Conservation (phyloP, 2,888 invertebrate species). For the Eudasyphora cyanicolor region DNA sequence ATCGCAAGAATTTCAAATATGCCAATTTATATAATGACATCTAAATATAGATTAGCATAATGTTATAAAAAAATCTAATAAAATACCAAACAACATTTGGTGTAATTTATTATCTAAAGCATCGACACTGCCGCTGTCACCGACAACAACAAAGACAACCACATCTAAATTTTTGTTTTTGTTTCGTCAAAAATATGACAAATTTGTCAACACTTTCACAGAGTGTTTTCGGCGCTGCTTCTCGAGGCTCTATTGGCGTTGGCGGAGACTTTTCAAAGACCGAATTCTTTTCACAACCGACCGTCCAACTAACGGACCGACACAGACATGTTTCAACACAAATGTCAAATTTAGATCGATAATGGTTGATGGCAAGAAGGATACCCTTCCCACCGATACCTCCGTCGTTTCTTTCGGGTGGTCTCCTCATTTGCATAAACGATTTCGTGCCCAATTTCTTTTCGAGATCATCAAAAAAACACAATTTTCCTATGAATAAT, state of each 20-base stretch:
- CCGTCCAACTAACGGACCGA: too few species aligned
- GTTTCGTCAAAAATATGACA: slow-evolving; percentile 29
- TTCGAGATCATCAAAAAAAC: not conserved
- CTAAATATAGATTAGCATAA: not conserved
- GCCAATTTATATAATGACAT: not conserved
- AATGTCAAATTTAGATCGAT: slow-evolving; percentile 45
- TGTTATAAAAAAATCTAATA: not conserved
- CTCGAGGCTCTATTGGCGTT: not conserved
- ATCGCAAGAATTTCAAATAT: not conserved
- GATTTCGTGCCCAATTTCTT: slow-evolving; percentile 21
- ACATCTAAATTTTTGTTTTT: not conserved
- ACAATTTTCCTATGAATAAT: not conserved
- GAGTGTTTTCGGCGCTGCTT: not conserved
- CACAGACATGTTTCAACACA: slow-evolving; percentile 30
- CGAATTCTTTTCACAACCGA: not conserved
- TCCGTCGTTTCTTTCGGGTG: too few species aligned
- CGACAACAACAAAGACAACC: not conserved
- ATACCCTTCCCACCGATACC: not conserved
- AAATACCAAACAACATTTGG: not conserved
- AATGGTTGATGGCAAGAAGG: not conserved
- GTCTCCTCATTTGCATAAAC: not conserved
- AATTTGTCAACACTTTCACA: slow-evolving; percentile 39
- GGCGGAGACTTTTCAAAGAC: not conserved
- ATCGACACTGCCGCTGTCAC: too few species aligned
- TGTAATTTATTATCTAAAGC: not conserved